A percentile compares a stretch with the other conserved stretches of the same genome.
Evolutionary conservation across 2,888 invertebrate genomes (phyloP).

Genomic region (Tenthredo distinguenda): DNA sequence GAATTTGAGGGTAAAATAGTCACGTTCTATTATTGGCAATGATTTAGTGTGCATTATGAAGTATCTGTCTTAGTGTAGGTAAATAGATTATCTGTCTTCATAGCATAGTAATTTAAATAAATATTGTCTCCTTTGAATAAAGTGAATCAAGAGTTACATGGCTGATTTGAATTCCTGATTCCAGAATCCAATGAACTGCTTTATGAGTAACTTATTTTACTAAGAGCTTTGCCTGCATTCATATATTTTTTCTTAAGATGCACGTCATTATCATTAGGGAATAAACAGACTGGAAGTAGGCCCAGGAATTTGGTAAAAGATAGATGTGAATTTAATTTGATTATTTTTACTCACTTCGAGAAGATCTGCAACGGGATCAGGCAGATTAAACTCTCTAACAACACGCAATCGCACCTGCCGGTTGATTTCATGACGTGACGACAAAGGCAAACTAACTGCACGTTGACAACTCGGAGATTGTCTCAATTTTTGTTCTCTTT

Average conservation of each 20-base stretch:
- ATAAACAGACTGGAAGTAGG: background rate
- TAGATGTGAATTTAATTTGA: background rate
- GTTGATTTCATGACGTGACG: slow-evolving; percentile 88
- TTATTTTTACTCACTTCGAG: slow-evolving; percentile 79
- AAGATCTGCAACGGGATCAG: slow-evolving; percentile 91
- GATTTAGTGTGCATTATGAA: background rate
- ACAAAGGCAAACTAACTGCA: slow-evolving; percentile 87
- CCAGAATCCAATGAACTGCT: background rate
- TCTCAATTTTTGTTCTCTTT: slow-evolving; percentile 91
- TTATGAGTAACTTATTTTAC: background rate
- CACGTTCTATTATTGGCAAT: background rate
- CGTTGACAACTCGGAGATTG: slow-evolving; percentile 89
- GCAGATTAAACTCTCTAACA: slow-evolving; percentile 95
- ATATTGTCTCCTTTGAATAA: background rate
- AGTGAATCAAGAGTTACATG: background rate
- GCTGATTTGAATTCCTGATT: background rate
- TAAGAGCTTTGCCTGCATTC: background rate
- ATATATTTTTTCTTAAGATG: background rate
- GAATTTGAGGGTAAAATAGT: background rate
- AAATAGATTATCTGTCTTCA: background rate
- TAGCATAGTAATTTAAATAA: background rate
- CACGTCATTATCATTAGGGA: background rate
- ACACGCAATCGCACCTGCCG: slow-evolving; percentile 90
- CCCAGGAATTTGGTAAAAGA: background rate
- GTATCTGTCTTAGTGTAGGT: background rate